Percentiles rank a stretch among this genome's conserved stretches.
Conservation (phyloP, 2,113 vertebrate genomes). For the Lipophrys pholis region DNA sequence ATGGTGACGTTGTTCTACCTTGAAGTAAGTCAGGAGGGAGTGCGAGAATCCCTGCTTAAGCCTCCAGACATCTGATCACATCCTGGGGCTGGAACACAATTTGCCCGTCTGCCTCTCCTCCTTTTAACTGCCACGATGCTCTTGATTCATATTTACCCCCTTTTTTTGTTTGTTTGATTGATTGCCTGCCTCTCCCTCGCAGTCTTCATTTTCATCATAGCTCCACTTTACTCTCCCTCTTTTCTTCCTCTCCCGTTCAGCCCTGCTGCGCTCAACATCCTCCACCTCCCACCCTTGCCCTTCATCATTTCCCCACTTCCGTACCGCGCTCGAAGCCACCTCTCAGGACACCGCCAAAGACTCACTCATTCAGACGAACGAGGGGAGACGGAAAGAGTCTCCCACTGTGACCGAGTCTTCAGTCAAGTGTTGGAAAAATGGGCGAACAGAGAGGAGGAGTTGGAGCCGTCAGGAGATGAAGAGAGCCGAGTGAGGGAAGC, state of each 20-base stretch:
- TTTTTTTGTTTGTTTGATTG: constrained; percentile 49
- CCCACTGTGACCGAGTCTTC: constrained; percentile 30
- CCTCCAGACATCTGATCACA: constrained; percentile 56
- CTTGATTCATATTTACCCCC: constrained; percentile 48
- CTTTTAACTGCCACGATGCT: constrained; percentile 15
- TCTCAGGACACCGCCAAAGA: constrained; percentile 44
- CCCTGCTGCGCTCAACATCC: constrained; percentile 27
- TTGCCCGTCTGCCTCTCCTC: constrained; percentile 35
- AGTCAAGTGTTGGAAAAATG: constrained; percentile 26
- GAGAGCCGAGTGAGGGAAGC: not conserved
- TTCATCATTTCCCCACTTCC: constrained; percentile 41
- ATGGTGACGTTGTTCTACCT: not conserved
- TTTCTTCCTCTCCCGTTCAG: constrained; percentile 26
- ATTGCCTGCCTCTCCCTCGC: constrained; percentile 42
- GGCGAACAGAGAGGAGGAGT: constrained; percentile 20
- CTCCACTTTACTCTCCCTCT: constrained; percentile 10
- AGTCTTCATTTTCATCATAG: constrained; percentile 28
- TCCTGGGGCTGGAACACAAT: constrained; percentile 24
- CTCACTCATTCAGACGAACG: constrained; percentile 39
- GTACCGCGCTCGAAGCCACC: constrained; percentile 32
- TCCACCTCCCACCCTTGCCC: constrained; percentile 10
- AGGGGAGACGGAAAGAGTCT: constrained; percentile 12
- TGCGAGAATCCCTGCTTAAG: constrained; percentile 41
- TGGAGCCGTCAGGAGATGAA: constrained; percentile 32
- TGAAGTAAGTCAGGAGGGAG: constrained; percentile 15